Evolutionary conservation across 2,888 invertebrate species (phyloP), one percentile per base, ranked within the genome.

Genomic region (Scaptomyza flava): DNA sequence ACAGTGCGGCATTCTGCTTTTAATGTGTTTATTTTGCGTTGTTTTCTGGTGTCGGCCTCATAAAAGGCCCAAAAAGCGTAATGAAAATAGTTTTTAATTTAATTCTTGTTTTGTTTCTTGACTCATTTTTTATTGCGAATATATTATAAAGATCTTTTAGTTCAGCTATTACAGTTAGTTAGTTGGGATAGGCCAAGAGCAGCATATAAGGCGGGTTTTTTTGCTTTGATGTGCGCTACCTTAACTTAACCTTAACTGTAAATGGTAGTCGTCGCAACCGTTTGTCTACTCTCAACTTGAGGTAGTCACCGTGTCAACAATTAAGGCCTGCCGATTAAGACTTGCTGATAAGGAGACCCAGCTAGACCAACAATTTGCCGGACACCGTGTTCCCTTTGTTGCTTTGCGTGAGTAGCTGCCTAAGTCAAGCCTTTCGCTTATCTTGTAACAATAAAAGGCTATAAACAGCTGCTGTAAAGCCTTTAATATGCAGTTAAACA

Each of bases 1-100:
- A 52, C 51, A 42, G 46, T 62, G 77, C 79, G 82, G 82, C 71
- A 73, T 81, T 82, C 65, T 48, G 65, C 68, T 81, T 84, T 82
- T 84, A 87, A 87, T 87, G 87, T 82, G 85, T 82, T 87, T 82
- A 60, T 68, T 73, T 71, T 81, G 54, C 59, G 63, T 50, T 54
- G 36, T 48, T 23, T 56, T 46, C 12, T 46, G 4, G 30, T 27
- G 79, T 64, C 81, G 80, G 85, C 68, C 65, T 61, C 83, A 73
- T 86, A 53, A 81, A 79, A 82, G 81, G 57, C 57, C 42, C 1
- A 17, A 70, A 53, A 38, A 42, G 56, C 61, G 61, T 68, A 70
- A 66, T 68, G 78, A 57, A 81, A 85, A 81, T 77, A 75, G 84
- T 81, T 77, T 86, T 61, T 66, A 83, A 77, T 83, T 83, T 81